Evolutionary conservation across 2,888 invertebrate genomes (phyloP).

Genomic region (Frankliniella intonsa): DNA sequence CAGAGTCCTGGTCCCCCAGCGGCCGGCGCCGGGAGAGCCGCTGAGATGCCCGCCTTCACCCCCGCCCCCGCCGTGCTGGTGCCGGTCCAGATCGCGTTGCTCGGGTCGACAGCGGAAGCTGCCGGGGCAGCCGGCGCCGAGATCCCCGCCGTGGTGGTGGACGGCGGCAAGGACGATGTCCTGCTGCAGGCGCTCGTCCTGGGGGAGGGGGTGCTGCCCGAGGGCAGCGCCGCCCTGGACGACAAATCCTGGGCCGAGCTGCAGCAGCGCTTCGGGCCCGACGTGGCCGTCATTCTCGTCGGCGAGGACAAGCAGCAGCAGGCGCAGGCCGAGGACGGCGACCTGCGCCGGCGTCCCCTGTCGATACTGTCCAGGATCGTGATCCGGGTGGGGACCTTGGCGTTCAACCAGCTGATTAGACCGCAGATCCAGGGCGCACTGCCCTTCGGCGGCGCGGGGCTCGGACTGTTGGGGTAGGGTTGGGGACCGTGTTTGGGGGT

Average conservation of each 20-base stretch:
- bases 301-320: neutral
- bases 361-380: neutral
- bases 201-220: neutral
- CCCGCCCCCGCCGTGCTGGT: neutral
- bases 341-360: constrained; percentile 1
- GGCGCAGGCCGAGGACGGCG: neutral
- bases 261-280: neutral
- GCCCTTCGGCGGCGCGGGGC: neutral
- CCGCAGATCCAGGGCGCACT: neutral
- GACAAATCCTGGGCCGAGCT: neutral
- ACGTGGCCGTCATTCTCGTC: neutral
- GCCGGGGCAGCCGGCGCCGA: neutral
- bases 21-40: no score
- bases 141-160: neutral
- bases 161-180: neutral
- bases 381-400: constrained; percentile 8
- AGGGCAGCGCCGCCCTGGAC: neutral
- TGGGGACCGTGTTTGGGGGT: neutral
- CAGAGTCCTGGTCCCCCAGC: neutral
- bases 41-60: no score
- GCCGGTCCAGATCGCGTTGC: neutral
- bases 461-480: neutral
- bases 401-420: constrained; percentile 2
- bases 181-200: neutral
- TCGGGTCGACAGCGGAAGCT: neutral